Evolutionary conservation across 2,797 vertebrate genomes (phyloP), one percentile per base, ranked within the genome.

Genomic region (Gallinago nigripennis): DNA sequence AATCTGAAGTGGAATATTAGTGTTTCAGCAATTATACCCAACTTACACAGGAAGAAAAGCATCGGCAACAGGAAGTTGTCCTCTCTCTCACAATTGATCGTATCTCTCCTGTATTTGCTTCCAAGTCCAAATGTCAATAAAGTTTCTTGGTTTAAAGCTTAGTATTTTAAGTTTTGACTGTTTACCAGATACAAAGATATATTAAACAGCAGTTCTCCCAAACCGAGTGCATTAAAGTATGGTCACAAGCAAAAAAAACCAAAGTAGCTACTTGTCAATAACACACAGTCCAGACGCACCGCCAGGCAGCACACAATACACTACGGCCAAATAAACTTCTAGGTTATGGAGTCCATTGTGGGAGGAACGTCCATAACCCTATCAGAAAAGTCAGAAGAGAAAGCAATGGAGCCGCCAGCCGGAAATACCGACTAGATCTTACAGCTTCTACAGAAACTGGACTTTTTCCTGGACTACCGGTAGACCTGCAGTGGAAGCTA

Each of bases 141-240:
- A 79, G 41, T 54, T 76, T 33, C 39, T 24, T 25, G 46, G 87
- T 91, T 77, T 88, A 88, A 86, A 95, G 92, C 85, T 88, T 50
- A 88, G 50, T 27, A 27, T 56, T 89, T 48, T 56, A 84, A 90
- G 28, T 48, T 72, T 58, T 24, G 15, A 64, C 0, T 27, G 3
- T 77, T 11, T 0, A 0, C 10, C 21, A 43, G 21, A 33, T 61
- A 73, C 5, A 58, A 72, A 65, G 19, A 25, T 4, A 76, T 1
- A 21, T 1, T 64, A 6, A 37, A 37, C 7, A 66, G 1, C 14
- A 66, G 60, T 25, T 82, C 18, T 50, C 17, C 48, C 35, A 80
- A 68, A 45, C 6, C 16, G 66, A 56, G 8, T 6, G 60, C 2
- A 12, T 6, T 24, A 11, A 58, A 72, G 17, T 9, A 27, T 2